A percentile compares a stretch with the other conserved stretches of the same genome.
These are phyloP conservation scores for Perca flavescens DNA, from an alignment of 2,113 vertebrate species.

Conservation along the genomic window DNA sequence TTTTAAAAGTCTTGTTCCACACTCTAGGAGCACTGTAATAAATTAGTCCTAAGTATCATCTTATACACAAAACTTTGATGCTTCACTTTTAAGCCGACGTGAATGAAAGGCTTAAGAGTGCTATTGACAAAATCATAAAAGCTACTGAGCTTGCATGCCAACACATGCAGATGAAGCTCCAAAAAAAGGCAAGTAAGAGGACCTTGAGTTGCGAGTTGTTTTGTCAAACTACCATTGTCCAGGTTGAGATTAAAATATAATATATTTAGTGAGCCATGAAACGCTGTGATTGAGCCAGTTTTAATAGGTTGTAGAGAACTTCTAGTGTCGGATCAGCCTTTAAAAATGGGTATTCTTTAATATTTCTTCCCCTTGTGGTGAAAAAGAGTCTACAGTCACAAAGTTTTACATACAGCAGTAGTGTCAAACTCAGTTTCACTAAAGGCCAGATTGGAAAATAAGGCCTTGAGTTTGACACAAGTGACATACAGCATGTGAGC, in stretches of 20 bases:
- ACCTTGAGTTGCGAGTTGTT: too few relatives aligned
- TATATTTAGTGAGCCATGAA: too few relatives aligned
- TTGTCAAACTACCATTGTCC: too few relatives aligned
- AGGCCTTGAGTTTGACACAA: too few relatives aligned
- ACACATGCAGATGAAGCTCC: background rate
- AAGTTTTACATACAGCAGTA: background rate
- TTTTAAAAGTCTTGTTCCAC: background rate
- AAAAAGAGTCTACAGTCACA: background rate
- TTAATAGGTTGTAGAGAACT: too few relatives aligned
- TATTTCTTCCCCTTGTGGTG: background rate
- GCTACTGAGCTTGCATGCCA: background rate
- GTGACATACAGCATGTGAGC: background rate
- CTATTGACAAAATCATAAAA: background rate
- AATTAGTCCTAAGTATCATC: background rate
- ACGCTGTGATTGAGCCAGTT: too few relatives aligned
- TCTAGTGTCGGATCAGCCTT: too few relatives aligned
- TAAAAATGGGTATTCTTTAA: too few relatives aligned
- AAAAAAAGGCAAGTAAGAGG: background rate
- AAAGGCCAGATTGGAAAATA: too few relatives aligned
- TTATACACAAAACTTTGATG: background rate
- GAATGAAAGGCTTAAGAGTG: background rate
- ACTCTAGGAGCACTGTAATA: too few relatives aligned
- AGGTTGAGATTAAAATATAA: too few relatives aligned
- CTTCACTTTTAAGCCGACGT: background rate
- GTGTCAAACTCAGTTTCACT: too few relatives aligned